phyloP scores from a whole-genome alignment of 2,797 vertebrate genomes.

The Liparis tanakae region DNA sequence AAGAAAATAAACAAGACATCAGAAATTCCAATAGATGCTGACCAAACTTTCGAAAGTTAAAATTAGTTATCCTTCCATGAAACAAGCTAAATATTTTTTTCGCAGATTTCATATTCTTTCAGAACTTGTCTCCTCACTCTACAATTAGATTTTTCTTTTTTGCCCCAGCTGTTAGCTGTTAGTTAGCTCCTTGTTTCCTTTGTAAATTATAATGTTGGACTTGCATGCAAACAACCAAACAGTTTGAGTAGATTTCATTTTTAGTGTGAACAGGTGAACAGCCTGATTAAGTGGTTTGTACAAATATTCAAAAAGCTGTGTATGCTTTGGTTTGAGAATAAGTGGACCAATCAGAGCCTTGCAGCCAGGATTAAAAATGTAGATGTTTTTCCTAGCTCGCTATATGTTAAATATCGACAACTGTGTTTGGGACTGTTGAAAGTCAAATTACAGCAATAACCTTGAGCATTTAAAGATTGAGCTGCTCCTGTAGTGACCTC shows the following conservation, averaged over 20 bases:
- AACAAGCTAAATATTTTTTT: not conserved
- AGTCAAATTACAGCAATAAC: not conserved
- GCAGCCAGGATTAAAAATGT: not conserved
- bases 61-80: not conserved
- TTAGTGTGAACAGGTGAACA: not conserved
- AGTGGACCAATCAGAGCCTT: not conserved
- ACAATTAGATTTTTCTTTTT: not conserved
- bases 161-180: not conserved
- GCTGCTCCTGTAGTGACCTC: not conserved
- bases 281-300: not conserved
- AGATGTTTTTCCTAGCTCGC: no score
- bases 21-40: not conserved
- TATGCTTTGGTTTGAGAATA: not conserved
- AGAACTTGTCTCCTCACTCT: not conserved
- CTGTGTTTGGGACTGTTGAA: not conserved
- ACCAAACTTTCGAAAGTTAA: not conserved
- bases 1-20: slow-evolving; percentile 16
- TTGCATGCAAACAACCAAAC: not conserved
- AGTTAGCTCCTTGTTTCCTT: not conserved
- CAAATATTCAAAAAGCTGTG: not conserved
- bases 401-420: not conserved
- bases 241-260: not conserved
- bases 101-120: not conserved
- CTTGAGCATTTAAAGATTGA: not conserved
- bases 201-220: not conserved